Evolutionary conservation across 2,113 vertebrate genomes (phyloP), one percentile per base, ranked within the genome.

Genomic region (Xyliphius kryptos): DNA sequence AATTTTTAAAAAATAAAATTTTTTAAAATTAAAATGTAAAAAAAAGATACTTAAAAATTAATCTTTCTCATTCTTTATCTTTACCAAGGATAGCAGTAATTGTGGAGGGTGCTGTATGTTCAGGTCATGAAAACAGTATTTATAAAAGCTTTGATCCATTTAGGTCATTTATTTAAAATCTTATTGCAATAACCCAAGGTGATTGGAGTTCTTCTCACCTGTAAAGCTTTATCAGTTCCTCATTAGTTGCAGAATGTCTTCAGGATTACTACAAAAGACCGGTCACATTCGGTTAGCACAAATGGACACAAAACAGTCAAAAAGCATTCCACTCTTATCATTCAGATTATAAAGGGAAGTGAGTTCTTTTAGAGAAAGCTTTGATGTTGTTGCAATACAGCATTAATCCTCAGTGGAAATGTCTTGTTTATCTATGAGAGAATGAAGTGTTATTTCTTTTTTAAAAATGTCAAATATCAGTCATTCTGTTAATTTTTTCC

Each of bases 381-480:
- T 51, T 56, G 21, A 19, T 38, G 2, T 49, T 7, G 15, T 21
- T 26, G 50, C 20, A 13, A 8, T 54, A 15, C 26, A 12, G 52
- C 43, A 65, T 48, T 48, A 15, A 56, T 65, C 21, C 46, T 47
- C 37, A 56, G 22, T 55, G 38, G 41, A 20, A 46, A 17, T 14
- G 7, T 15, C 14, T 51, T 47, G 13, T 63, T 37, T 20, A 21
- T 38, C 26, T 32, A 32, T 32, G 38, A 57, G 13, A 20, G 37
- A 16, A 43, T 57, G 38, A 43, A 57, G 41, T 21, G 55, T 9
- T 10, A 48, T 44, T 57, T 61, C 50, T 62, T 44, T 62, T 47
- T 56, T 3, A 51, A 62, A 52, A 51, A 68, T n/a, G 32, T 15
- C 43, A 47, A 63, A 57, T 63, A 63, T 46, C 40, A 11, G 37